These are phyloP conservation scores for Folsomia candida DNA, from an alignment of 2,888 invertebrate species.

Conservation along the genomic window DNA sequence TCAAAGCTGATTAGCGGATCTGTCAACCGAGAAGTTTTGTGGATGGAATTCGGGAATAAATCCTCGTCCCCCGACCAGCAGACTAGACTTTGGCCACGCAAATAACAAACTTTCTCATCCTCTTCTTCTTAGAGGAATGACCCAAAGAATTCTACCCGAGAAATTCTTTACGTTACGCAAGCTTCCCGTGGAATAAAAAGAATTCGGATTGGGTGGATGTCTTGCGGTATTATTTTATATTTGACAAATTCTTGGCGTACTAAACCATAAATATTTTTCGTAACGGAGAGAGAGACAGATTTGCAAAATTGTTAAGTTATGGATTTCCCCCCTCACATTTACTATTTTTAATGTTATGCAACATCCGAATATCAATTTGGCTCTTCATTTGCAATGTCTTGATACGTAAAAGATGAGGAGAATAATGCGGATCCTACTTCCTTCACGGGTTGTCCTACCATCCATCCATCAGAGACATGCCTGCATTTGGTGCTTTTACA, in stretches of 20 bases:
- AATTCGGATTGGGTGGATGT: not conserved
- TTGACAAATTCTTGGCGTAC: not conserved
- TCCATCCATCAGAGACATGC: not conserved
- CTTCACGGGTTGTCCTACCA: not conserved
- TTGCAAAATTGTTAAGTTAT: too few species aligned
- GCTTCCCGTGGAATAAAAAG: not conserved
- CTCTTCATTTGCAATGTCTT: too few species aligned
- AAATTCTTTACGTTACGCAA: not conserved
- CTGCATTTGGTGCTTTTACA: too few species aligned
- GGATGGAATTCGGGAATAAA: not conserved
- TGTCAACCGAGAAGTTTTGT: conserved; percentile 6
- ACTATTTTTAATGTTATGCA: too few species aligned
- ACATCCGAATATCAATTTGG: too few species aligned
- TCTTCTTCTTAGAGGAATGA: not conserved
- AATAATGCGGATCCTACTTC: too few species aligned
- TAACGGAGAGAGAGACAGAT: not conserved
- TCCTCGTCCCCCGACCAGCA: not conserved
- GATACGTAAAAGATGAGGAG: too few species aligned
- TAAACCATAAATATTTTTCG: too few species aligned
- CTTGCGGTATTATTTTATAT: not conserved
- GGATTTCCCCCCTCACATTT: too few species aligned
- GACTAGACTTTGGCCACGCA: not conserved
- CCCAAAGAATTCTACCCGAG: not conserved
- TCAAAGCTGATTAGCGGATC: conserved; percentile 14
- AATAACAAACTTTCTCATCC: not conserved